Percentiles rank a stretch among this genome's conserved stretches.
Evolutionary conservation across 2,797 vertebrate genomes (phyloP).

Genomic region (Erethizon dorsatum): DNA sequence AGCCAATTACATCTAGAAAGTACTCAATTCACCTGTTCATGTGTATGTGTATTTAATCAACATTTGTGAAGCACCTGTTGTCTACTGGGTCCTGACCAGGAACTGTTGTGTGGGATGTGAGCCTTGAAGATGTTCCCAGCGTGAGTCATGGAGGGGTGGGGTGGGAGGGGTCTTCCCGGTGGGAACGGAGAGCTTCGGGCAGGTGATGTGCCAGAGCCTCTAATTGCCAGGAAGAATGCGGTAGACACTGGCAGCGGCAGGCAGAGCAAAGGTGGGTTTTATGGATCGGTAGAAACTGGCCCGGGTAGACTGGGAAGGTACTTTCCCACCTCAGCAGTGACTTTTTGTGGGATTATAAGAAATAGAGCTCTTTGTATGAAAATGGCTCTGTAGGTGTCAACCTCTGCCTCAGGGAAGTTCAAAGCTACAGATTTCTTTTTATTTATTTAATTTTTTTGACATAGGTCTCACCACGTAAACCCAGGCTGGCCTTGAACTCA

Average conservation of each 20-base stretch:
- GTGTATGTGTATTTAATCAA: not conserved
- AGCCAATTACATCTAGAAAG: not conserved
- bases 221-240: constrained; percentile 5
- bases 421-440: not conserved
- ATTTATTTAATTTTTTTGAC: not conserved
- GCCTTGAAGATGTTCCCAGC: not conserved
- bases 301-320: not conserved
- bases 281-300: not conserved
- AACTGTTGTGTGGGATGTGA: not conserved
- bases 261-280: constrained; percentile 62
- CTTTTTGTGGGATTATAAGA: constrained; percentile 1
- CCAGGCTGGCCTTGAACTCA: no score
- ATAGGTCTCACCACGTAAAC: not conserved
- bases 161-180: not conserved
- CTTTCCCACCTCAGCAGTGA: constrained; percentile 18
- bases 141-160: not conserved
- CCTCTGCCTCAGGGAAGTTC: not conserved
- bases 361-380: constrained; percentile 38
- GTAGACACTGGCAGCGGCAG: not conserved
- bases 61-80: not conserved
- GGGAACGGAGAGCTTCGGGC: not conserved
- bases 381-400: not conserved
- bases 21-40: not conserved
- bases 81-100: not conserved
- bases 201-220: not conserved